Base-by-base conservation (phyloP, 2,113 vertebrate species). In the Elaphurus davidianus region DNA sequence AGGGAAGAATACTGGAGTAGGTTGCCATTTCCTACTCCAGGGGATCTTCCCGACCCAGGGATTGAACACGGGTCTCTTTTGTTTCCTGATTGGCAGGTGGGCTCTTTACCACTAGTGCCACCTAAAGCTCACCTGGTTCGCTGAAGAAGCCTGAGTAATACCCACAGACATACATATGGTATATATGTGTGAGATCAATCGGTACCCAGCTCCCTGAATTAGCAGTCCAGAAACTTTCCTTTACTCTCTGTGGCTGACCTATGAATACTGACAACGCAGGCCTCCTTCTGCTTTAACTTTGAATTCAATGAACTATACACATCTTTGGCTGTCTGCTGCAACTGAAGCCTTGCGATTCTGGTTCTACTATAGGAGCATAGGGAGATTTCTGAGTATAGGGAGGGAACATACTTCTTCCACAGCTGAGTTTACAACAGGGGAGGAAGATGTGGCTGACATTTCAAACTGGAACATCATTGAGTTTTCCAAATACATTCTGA, bases 391-490 rank as follows among this genome's bases (percentile, higher is more conserved):
- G 33, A 86, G 59, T 78, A 10, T 27, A 87, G 23, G 19, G 52
- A 55, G 3, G 1, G 1, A 84, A n/a, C 1, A 6, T 15, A 27
- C 4, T 28, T 33, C 11, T 83, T 19, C 21, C 40, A 16, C 3
- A 93, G 82, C 6, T 47, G 27, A 87, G 6, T 33, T 16, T n/a
- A 52, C 5, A 74, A 1, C 5, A 74, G 14, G 12, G 13, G 11
- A 64, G 11, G 36, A n/a, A 16, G 21, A n/a, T 10, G 33, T 64
- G 57, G 25, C 85, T 74, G 78, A 33, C 6, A 12, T 74, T 23
- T 25, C 30, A n/a, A 83, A 43, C 2, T 84, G 21, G 28, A 88
- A 67, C 30, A 81, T 30, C 17, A 43, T 2, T 95, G 16, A 62
- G 15, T 74, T 90, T 97, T 78, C 33, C 23, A 30, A 52, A 47